phyloP scores from a whole-genome alignment of 2,888 invertebrate species.

The Steinernema scapterisci region DNA sequence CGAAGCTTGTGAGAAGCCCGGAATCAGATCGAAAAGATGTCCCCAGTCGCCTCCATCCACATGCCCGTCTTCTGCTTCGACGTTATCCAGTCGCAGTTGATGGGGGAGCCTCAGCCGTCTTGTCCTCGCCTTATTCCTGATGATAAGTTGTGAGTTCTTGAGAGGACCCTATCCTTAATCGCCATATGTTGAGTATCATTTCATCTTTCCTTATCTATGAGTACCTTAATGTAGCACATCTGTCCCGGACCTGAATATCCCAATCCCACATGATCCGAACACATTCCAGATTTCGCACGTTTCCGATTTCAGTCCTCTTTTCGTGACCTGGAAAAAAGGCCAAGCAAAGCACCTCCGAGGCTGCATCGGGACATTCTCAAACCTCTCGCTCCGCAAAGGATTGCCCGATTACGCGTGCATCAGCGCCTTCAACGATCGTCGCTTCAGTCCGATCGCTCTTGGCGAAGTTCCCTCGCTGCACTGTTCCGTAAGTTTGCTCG shows the following conservation, averaged over 20 bases:
- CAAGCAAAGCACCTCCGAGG: constrained; percentile 91
- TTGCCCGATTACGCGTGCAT: constrained; percentile 62
- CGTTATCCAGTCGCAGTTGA: constrained; percentile 77
- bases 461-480: constrained; percentile 83
- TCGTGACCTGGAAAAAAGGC: constrained; percentile 99
- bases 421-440: constrained; percentile 94
- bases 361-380: constrained; percentile 91
- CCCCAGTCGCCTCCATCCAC: constrained; percentile 78
- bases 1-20: neutral
- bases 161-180: no score
- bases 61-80: constrained; percentile 99
- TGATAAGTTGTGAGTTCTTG: constrained; percentile 80
- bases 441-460: constrained; percentile 90
- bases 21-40: neutral
- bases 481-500: constrained; percentile 80
- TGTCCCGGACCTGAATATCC: no score
- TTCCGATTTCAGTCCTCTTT: constrained; percentile 81
- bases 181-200: no score
- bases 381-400: constrained; percentile 48
- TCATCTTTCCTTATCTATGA: no score
- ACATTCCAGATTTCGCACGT: neutral
- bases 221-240: no score
- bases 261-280: neutral
- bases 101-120: constrained; percentile 14
- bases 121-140: constrained; percentile 83